Evolutionary conservation across 1,140 invertebrate genomes (phyloP), one percentile per base, ranked within the genome.

Genomic region (Tetranychus cinnabarinus): DNA sequence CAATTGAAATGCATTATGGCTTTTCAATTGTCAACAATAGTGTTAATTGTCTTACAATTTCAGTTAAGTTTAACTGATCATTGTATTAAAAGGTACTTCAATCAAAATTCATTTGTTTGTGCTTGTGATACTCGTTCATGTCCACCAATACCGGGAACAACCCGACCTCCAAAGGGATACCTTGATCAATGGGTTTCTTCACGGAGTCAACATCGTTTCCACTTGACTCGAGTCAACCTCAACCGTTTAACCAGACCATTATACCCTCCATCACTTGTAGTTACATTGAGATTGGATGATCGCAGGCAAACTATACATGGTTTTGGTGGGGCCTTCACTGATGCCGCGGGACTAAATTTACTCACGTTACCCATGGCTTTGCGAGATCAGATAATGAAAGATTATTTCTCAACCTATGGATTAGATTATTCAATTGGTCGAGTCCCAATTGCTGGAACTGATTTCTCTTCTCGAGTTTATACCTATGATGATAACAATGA

Each of bases 301-400:
- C 15, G 39, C 5, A 42, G 15, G 10, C 55, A 36, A 36, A 35
- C 13, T 10, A 56, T 56, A 4, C 33, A 31, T 33, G 88, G 88
- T 0, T 91, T 88, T 69, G 88, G 88, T 0, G 87, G 84, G 13
- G 84, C 88, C 1, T 86, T 90, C 63, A 92, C 88, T 0, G 89
- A 92, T 70, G 73, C 88, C 0, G 79, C 82, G 2, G 81, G 80
- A 1, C 80, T 87, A 15, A 83, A 90, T 66, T 80, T 88, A 61
- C 73, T 74, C 1, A 78, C 71, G 3, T 72, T 88, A 10, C 75
- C 77, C 4, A 42, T 69, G 12, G 61, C 64, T 2, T 66, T 80
- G 1, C 79, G 81, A 68, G 70, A 80, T 35, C 72, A 78, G 50
- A 67, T 67, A 3, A 39, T 66, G 13, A 42, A 13, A 36, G 61